A percentile compares a stretch with the other conserved stretches of the same genome.
phyloP scores from a whole-genome alignment of 2,113 vertebrate species.

The Otocyon megalotis region DNA sequence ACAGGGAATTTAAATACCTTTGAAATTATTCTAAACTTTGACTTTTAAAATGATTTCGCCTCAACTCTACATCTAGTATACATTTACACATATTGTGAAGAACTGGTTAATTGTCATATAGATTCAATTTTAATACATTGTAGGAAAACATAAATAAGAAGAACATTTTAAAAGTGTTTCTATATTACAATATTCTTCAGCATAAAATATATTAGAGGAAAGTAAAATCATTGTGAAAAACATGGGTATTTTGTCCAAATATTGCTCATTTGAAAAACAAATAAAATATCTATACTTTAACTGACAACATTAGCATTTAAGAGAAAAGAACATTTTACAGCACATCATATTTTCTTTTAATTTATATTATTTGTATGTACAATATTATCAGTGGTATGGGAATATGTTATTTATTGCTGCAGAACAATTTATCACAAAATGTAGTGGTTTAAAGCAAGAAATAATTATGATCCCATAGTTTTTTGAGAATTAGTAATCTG shows the following conservation, averaged over 20 bases:
- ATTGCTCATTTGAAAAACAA: background rate
- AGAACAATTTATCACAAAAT: background rate
- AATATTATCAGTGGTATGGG: background rate
- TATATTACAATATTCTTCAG: background rate
- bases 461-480: background rate
- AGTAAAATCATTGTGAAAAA: background rate
- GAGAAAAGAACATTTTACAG: background rate
- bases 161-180: background rate
- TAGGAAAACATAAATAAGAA: background rate
- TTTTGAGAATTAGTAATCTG: background rate
- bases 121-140: background rate
- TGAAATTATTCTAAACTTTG: background rate
- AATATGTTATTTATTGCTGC: background rate
- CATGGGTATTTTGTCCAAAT: background rate
- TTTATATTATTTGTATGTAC: background rate
- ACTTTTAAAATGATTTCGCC: background rate
- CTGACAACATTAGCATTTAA: background rate
- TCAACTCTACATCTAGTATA: background rate
- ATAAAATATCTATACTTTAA: background rate
- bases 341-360: background rate
- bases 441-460: background rate
- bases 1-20: background rate
- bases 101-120: background rate
- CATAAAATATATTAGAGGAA: background rate
- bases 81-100: background rate